These are phyloP conservation scores for Escarpia spicata DNA, from an alignment of 2,888 invertebrate genomes.

Conservation along the genomic window DNA sequence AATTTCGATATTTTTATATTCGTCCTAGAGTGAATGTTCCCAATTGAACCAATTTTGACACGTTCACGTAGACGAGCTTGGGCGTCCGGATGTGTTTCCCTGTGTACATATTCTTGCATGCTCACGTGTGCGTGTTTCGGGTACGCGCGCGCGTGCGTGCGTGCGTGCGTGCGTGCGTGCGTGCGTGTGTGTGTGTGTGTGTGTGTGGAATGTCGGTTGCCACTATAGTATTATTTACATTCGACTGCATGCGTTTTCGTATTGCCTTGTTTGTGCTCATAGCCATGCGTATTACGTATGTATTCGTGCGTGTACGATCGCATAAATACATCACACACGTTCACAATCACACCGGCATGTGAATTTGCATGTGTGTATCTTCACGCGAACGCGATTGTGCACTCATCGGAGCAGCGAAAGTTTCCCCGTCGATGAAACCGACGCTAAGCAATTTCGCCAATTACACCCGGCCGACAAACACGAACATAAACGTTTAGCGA, in stretches of 20 bases:
- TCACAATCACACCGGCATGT: not conserved
- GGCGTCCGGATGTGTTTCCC: not conserved
- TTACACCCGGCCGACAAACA: not conserved
- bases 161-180: not conserved
- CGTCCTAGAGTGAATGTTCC: too few relatives aligned
- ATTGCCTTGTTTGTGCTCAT: not conserved
- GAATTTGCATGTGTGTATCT: not conserved
- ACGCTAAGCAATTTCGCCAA: not conserved
- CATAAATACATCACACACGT: not conserved
- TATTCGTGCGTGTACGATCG: not conserved
- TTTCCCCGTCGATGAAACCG: not conserved
- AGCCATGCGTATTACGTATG: not conserved
- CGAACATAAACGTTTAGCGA: not conserved
- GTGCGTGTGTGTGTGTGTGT: too few relatives aligned
- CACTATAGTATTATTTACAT: too few relatives aligned
- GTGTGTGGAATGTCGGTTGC: too few relatives aligned
- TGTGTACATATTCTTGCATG: not conserved
- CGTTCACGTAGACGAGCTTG: not conserved
- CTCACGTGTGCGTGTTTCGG: not conserved
- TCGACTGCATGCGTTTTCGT: not conserved
- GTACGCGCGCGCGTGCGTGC: not conserved
- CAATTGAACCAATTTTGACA: too few relatives aligned
- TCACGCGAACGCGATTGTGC: not conserved
- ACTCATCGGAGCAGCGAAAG: not conserved
- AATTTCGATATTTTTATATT: too few relatives aligned